Evolutionary conservation across 2,113 vertebrate species (phyloP).

Genomic region (Nesospiza acunhae): DNA sequence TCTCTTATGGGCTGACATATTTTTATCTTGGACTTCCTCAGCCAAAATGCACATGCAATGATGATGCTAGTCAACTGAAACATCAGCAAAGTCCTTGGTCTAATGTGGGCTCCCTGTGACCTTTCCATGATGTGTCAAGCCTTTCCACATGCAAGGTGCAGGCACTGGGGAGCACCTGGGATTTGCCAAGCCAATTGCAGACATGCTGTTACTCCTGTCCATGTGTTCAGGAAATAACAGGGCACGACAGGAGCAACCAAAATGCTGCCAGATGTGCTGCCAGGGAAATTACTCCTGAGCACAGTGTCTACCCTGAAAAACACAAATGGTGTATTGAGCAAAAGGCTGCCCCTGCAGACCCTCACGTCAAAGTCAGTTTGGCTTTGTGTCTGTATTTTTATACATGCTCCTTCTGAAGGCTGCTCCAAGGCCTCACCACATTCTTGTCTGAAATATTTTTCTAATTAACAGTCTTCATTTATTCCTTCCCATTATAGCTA

Average conservation of each 20-base stretch:
- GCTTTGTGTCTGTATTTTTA: background rate
- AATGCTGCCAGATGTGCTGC: background rate
- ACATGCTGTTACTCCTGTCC: background rate
- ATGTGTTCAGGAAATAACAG: background rate
- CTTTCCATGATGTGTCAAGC: background rate
- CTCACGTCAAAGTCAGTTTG: background rate
- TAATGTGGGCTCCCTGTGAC: background rate
- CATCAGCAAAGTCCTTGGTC: background rate
- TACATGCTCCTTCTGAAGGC: background rate
- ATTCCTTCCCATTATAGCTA: background rate
- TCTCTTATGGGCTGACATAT: background rate
- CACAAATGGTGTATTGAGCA: background rate
- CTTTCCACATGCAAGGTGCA: background rate
- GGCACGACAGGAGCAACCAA: rapidly evolving
- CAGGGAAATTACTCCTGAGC: background rate
- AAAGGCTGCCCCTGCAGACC: background rate
- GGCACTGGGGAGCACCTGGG: background rate
- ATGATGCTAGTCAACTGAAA: background rate
- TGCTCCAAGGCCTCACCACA: background rate
- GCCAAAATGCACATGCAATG: background rate
- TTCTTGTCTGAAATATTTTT: background rate
- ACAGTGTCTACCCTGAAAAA: background rate
- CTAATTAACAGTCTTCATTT: background rate
- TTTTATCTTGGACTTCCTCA: background rate
- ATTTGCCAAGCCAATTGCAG: background rate